phyloP scores from a whole-genome alignment of 1,140 invertebrate genomes.

The Bombus difficillimus region DNA sequence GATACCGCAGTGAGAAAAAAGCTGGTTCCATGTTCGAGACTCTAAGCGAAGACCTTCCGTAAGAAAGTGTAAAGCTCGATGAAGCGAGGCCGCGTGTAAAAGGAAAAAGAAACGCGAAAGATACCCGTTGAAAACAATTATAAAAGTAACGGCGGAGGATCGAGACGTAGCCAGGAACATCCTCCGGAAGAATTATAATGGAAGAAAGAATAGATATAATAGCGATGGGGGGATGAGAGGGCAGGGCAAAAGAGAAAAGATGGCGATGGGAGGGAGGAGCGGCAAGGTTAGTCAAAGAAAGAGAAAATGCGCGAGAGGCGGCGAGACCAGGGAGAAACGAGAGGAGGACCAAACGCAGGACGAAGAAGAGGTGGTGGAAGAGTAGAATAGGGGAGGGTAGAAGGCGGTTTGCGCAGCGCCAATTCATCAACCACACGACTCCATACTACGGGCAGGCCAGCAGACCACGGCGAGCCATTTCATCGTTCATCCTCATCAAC shows the following conservation, averaged over 20 bases:
- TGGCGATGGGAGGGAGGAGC: neutral
- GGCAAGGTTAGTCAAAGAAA: slow-evolving; percentile 40
- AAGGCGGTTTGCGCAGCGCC: slow-evolving; percentile 67
- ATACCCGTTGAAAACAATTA: slow-evolving; percentile 64
- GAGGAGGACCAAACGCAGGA: slow-evolving; percentile 31
- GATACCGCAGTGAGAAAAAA: neutral
- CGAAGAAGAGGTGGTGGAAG: slow-evolving; percentile 45
- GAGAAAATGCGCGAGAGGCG: slow-evolving; percentile 7
- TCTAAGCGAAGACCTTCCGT: neutral
- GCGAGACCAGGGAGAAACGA: neutral
- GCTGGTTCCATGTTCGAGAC: no score
- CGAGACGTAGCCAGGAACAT: slow-evolving; percentile 44
- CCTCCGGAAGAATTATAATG: slow-evolving; percentile 68
- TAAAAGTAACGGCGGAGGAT: slow-evolving; percentile 22
- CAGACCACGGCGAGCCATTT: slow-evolving; percentile 67
- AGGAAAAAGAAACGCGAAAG: slow-evolving; percentile 31
- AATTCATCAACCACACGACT: slow-evolving; percentile 75
- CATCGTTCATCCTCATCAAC: slow-evolving; percentile 77
- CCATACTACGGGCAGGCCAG: slow-evolving; percentile 53
- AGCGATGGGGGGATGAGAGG: slow-evolving; percentile 41
- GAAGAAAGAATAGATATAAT: slow-evolving; percentile 69
- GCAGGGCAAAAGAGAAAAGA: slow-evolving; percentile 7
- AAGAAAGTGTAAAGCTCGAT: neutral
- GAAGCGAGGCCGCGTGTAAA: neutral
- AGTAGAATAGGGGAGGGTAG: slow-evolving; percentile 26